Conservation (phyloP, 2,888 invertebrate genomes). For the Andrena hattorfiana region DNA sequence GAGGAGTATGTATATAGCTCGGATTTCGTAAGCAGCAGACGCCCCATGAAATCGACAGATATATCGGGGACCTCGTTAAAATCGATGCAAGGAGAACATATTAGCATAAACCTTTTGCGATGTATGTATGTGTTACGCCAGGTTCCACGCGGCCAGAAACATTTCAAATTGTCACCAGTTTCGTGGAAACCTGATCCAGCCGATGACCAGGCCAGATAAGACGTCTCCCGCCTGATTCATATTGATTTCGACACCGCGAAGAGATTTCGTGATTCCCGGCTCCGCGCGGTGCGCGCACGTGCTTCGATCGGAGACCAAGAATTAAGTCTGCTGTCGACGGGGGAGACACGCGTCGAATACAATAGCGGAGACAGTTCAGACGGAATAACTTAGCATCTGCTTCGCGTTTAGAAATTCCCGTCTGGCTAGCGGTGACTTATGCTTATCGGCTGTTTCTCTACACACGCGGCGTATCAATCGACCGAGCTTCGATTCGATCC, state of each 20-base stretch:
- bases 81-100: slow-evolving; percentile 54
- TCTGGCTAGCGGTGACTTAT: slow-evolving; percentile 41
- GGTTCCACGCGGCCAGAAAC: slow-evolving; percentile 27
- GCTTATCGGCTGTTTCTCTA: slow-evolving; percentile 47
- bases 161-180: slow-evolving; percentile 20
- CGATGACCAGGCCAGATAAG: slow-evolving; percentile 14
- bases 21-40: slow-evolving; percentile 18
- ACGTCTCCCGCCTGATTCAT: slow-evolving; percentile 14
- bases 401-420: slow-evolving; percentile 56
- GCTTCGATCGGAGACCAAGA: slow-evolving; percentile 45
- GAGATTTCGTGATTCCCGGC: slow-evolving; percentile 1
- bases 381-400: slow-evolving; percentile 64
- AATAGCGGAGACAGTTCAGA: slow-evolving; percentile 37
- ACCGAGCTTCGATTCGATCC: neutral
- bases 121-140: slow-evolving; percentile 16
- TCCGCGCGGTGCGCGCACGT: slow-evolving; percentile 58
- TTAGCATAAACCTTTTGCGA: slow-evolving; percentile 57
- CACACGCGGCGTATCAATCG: slow-evolving; percentile 44
- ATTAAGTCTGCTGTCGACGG: slow-evolving; percentile 56
- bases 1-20: no score
- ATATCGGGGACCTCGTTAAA: slow-evolving; percentile 34
- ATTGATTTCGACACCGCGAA: slow-evolving; percentile 28
- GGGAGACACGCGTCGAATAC: slow-evolving; percentile 68
- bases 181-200: slow-evolving; percentile 24
- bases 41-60: slow-evolving; percentile 51